Evolutionary conservation across 2,113 vertebrate genomes (phyloP), one percentile per base, ranked within the genome.

Genomic region (Glaucomys volans): DNA sequence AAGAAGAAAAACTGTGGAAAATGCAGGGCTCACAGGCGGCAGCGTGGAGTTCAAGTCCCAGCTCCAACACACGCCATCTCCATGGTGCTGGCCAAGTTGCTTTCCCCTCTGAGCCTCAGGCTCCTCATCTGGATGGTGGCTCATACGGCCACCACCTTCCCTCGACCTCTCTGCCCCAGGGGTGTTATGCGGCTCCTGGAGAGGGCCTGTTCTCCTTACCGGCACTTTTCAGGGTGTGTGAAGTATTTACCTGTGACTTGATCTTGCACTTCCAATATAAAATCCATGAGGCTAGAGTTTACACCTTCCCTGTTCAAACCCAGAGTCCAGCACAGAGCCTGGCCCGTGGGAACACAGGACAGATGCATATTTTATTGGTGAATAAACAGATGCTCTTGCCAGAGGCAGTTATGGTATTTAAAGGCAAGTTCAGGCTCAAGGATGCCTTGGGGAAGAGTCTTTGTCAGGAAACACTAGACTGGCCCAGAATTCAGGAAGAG

Each of bases 71-170:
- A 0, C 14, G 3, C 16, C 35, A 5, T 2, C 35, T 69, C 44
- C 32, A 32, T 0, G 0, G n/a, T 14, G 16, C 5, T 0, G 0
- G 69, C 22, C 11, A 69, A 30, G 32, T 44, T 9, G 2, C 59
- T 83, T 69, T 89, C 18, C 16, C 7, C 26, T 12, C 69, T 26
- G 17, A 37, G 16, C 62, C 59, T 86, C 40, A 0, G 24, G 93
- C 35, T 84, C 42, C 11, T 50, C 2, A 0, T 20, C 37, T 84
- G 64, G 54, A 64, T 17, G 66, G 20, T 18, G 12, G 3, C 17
- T 75, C 59, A 0, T 2, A 4, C 40, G 32, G 50, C 57, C 59
- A 22, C 54, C 8, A 11, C 74, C 54, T 20, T 81, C 3, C 37
- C 26, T 14, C 1, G 14, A 3, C 67, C n/a, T 1, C 5, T 77